These are phyloP conservation scores for Leptinotarsa tumamoca DNA, from an alignment of 2,888 invertebrate genomes.

Conservation along the genomic window DNA sequence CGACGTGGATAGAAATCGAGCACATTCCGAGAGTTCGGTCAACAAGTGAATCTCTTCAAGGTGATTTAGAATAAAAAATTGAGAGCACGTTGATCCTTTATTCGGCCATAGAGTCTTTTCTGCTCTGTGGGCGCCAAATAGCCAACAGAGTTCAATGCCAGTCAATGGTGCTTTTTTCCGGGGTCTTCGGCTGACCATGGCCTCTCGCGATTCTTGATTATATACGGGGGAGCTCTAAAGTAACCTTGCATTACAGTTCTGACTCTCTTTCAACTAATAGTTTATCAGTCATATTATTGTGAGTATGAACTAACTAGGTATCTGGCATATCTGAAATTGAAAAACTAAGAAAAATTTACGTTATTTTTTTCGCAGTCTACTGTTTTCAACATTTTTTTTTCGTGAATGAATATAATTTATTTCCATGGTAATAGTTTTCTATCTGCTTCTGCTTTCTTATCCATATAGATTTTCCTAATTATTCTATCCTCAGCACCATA, in stretches of 20 bases:
- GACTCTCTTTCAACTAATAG: neutral
- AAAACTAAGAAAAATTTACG: too few species aligned
- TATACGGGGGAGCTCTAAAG: slow-evolving; percentile 4
- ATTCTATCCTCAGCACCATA: too few species aligned
- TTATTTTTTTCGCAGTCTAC: too few species aligned
- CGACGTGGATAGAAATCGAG: slow-evolving; percentile 12
- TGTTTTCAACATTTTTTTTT: too few species aligned
- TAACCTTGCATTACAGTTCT: neutral
- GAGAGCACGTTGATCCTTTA: slow-evolving; percentile 25
- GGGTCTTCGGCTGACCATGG: slow-evolving; percentile 64
- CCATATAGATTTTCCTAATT: neutral
- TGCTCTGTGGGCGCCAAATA: slow-evolving; percentile 46
- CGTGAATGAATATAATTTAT: too few species aligned
- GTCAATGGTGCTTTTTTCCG: slow-evolving; percentile 59
- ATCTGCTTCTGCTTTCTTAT: neutral
- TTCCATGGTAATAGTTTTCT: neutral
- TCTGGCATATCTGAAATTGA: too few species aligned
- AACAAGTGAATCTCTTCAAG: slow-evolving; percentile 45
- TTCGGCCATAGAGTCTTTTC: slow-evolving; percentile 33
- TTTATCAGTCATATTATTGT: too few species aligned
- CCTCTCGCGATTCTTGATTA: slow-evolving; percentile 45
- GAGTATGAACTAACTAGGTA: too few species aligned
- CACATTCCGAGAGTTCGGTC: slow-evolving; percentile 32
- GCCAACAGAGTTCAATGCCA: slow-evolving; percentile 59
- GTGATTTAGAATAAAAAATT: slow-evolving; percentile 39